Conservation (phyloP, 2,113 vertebrate species). For the Pachyramphus minor region DNA sequence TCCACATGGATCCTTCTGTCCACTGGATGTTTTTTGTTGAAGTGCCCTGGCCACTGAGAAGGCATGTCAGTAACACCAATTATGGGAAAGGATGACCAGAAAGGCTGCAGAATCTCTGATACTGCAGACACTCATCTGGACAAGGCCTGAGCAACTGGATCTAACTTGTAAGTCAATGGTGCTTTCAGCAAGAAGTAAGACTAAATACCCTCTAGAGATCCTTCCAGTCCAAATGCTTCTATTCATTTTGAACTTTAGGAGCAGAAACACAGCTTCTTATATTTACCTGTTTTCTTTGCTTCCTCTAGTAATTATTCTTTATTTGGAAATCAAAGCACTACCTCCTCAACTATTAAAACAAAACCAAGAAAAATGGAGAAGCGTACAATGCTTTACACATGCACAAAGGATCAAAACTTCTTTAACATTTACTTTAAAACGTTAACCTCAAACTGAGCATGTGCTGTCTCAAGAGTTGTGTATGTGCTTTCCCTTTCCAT, state of each 20-base stretch:
- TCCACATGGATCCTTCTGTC: not conserved
- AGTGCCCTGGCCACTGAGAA: not conserved
- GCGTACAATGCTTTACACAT: not conserved
- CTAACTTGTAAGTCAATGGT: not conserved
- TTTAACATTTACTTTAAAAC: not conserved
- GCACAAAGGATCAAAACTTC: not conserved
- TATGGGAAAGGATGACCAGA: not conserved
- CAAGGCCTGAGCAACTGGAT: not conserved
- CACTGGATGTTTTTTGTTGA: not conserved
- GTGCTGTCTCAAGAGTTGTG: rapidly evolving
- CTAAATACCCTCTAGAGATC: not conserved
- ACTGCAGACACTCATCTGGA: not conserved
- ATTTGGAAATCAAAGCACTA: not conserved
- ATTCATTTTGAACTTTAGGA: not conserved
- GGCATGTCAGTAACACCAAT: not conserved
- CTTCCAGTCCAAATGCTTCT: not conserved
- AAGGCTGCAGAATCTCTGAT: not conserved
- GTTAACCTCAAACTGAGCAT: not conserved
- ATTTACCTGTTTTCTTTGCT: not conserved
- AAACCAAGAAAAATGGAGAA: not conserved
- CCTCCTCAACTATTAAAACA: not conserved
- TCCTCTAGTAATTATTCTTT: not conserved
- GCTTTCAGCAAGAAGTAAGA: not conserved
- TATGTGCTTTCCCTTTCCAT: not conserved
- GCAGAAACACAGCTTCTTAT: not conserved